Conservation (phyloP, 2,113 vertebrate species). For the Tretioscincus oriximinensis region DNA sequence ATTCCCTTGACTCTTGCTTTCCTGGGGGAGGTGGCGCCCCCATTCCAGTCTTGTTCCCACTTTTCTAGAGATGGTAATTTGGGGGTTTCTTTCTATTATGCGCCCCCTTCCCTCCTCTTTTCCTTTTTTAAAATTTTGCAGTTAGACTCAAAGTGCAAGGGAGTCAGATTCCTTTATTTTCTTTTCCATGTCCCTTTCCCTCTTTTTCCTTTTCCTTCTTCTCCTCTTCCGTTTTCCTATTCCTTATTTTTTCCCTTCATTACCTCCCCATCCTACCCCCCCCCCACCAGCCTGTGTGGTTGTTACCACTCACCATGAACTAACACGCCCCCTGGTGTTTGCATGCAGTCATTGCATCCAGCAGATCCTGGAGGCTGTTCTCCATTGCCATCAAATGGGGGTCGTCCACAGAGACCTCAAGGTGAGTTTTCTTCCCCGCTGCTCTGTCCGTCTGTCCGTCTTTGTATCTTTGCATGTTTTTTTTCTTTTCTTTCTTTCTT, state of each 20-base stretch:
- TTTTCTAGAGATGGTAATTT: background rate
- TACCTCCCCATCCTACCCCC: constrained; percentile 30
- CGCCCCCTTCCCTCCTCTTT: too few species aligned
- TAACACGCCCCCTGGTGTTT: constrained; percentile 73
- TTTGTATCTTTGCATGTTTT: constrained; percentile 39
- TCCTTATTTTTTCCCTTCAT: background rate
- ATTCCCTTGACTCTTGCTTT: background rate
- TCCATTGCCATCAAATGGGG: constrained; percentile 96
- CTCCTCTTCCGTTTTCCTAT: background rate
- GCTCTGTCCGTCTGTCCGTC: constrained; percentile 34
- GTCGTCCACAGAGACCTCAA: constrained; percentile 98
- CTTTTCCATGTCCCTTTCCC: constrained; percentile 8
- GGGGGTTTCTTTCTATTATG: background rate
- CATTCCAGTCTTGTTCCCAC: background rate
- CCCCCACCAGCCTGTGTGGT: constrained; percentile 65
- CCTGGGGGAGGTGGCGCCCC: background rate
- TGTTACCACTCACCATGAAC: constrained; percentile 50
- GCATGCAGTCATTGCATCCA: constrained; percentile 96
- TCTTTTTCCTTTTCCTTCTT: background rate
- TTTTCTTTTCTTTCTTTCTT: constrained; percentile 2
- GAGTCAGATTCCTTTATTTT: constrained; percentile 13
- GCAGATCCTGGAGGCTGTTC: constrained; percentile 96
- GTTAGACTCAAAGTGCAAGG: constrained; percentile 6
- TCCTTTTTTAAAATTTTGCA: background rate
- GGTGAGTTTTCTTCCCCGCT: constrained; percentile 78